phyloP scores from a whole-genome alignment of 1,140 invertebrate species.

The Danaus plexippus region DNA sequence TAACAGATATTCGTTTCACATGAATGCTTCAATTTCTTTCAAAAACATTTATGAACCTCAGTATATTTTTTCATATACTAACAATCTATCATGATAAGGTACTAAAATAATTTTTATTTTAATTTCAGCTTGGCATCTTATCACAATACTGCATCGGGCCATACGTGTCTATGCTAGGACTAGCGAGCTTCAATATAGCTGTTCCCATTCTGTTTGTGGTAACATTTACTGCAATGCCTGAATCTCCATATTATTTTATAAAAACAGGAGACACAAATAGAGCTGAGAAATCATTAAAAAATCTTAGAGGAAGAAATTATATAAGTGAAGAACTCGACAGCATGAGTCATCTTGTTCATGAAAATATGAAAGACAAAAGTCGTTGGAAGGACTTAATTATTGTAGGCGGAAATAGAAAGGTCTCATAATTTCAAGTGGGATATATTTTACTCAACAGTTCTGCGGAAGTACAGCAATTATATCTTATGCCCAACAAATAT shows the following conservation, averaged over 20 bases:
- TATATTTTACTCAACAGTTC: slow-evolving; percentile 83
- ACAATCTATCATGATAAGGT: background rate
- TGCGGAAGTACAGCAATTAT: slow-evolving; percentile 83
- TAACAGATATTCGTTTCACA: too few species aligned
- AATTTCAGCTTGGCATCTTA: slow-evolving; percentile 77
- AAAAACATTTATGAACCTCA: background rate
- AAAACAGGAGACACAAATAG: slow-evolving; percentile 73
- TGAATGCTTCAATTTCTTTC: too few species aligned
- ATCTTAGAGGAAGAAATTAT: slow-evolving; percentile 74
- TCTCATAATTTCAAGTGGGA: slow-evolving; percentile 75
- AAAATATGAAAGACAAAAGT: slow-evolving; percentile 70
- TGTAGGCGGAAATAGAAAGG: slow-evolving; percentile 76
- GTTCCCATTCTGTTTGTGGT: slow-evolving; percentile 75
- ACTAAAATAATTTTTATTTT: slow-evolving; percentile 16
- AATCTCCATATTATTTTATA: slow-evolving; percentile 82
- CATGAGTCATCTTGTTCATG: slow-evolving; percentile 73
- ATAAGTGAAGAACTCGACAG: slow-evolving; percentile 76
- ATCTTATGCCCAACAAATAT: slow-evolving; percentile 83
- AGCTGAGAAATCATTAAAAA: slow-evolving; percentile 75
- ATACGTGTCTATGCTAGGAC: slow-evolving; percentile 72
- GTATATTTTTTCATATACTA: background rate
- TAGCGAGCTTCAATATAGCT: slow-evolving; percentile 73
- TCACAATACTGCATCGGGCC: slow-evolving; percentile 78
- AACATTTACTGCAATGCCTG: slow-evolving; percentile 80
- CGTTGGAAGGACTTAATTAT: slow-evolving; percentile 74